These are phyloP conservation scores for Heliconius hewitsoni DNA, from an alignment of 1,140 invertebrate species.

Conservation along the genomic window DNA sequence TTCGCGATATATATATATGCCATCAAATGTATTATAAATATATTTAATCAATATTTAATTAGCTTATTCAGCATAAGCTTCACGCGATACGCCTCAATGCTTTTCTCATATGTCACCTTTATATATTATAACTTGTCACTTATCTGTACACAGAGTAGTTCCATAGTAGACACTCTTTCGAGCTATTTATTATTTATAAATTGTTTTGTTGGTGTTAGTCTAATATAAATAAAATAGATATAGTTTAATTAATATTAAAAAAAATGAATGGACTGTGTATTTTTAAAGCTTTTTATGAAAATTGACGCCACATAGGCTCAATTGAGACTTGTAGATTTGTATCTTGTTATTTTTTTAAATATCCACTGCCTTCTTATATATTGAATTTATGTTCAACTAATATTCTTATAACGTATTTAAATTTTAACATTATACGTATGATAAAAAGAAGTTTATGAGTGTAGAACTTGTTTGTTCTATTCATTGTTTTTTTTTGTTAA, in stretches of 20 bases:
- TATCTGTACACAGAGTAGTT: slow-evolving; percentile 39
- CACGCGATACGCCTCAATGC: slow-evolving; percentile 62
- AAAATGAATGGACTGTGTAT: slow-evolving; percentile 12
- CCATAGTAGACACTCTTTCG: slow-evolving; percentile 18
- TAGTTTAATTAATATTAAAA: neutral
- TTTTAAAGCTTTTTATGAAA: neutral
- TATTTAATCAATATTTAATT: neutral
- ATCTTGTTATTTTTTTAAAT: no score
- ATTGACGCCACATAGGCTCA: no score
- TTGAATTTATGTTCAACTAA: no score
- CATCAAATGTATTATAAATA: slow-evolving; percentile 3
- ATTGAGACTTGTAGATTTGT: no score
- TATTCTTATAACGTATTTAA: no score
- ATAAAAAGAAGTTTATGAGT: no score
- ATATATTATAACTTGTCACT: slow-evolving; percentile 19
- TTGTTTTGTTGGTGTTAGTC: slow-evolving; percentile 10
- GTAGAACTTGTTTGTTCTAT: no score
- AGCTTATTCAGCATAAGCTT: slow-evolving; percentile 46
- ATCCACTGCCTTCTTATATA: no score
- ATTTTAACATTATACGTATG: no score
- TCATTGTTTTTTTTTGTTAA: no score
- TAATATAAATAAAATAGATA: neutral
- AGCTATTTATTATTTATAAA: neutral
- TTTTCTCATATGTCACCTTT: slow-evolving; percentile 67
- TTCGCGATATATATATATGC: neutral